Evolutionary conservation across 2,888 invertebrate genomes (phyloP), one percentile per base, ranked within the genome.

Genomic region (Gibbula magus): DNA sequence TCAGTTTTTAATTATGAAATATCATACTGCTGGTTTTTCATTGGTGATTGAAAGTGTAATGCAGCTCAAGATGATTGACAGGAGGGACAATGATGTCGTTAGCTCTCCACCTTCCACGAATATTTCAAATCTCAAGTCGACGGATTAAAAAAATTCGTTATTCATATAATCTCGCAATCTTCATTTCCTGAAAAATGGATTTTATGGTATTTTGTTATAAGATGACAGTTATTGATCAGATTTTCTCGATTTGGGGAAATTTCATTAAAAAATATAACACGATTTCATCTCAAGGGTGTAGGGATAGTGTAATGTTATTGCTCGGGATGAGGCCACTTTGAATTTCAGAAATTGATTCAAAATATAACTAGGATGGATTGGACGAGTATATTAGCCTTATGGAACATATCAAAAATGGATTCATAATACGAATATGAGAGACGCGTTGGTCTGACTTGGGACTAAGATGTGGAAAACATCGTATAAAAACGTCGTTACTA

Each of bases 1-100:
- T 70, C 70, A 39, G n/a, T 70, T 70, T 70, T 70, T 70, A 70
- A 70, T 70, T 70, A 70, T 70, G 70, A 70, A 70, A 70, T 70
- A 70, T 70, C 70, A 70, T 70, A 70, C 70, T 35, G 70, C 20
- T 35, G 35, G 35, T 70, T 70, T 70, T 70, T 70, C 70, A 70
- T 70, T 70, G 70, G 70, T 70, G 70, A 70, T 39, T 70, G 70
- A 70, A 29, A 35, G 20, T 70, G 70, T 70, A 70, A 70, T 70
- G 35, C 70, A 70, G 70, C 70, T 70, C 70, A 70, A 35, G 18
- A 32, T 70, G 70, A 70, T 70, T 70, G 70, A 39, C 70, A 70
- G 70, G 70, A 16, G 8, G 70, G 70, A 70, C 70, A 70, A 70
- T 70, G 70, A 70, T 70, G 70, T 70, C 70, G 70, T 70, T 70